phyloP scores from a whole-genome alignment of 2,888 invertebrate genomes.

The Stenodema calcarata region DNA sequence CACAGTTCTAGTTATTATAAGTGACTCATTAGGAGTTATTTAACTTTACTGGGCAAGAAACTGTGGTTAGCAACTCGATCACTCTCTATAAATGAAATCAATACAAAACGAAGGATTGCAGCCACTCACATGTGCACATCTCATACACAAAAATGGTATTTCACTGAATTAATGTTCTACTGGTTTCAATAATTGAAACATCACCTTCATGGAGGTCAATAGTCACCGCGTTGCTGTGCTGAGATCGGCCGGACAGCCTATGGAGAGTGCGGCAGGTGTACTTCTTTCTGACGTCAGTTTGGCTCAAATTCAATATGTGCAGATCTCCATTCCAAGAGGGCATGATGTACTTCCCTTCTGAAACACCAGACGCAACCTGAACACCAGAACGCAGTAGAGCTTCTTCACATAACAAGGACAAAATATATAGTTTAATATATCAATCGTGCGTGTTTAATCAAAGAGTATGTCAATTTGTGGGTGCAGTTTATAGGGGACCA shows the following conservation, averaged over 20 bases:
- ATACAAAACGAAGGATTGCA: too few relatives aligned
- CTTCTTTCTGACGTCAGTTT: slow-evolving; percentile 19
- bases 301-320: slow-evolving; percentile 43
- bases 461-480: too few relatives aligned
- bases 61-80: not conserved
- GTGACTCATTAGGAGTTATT: not conserved
- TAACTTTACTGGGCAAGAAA: not conserved
- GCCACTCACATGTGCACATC: too few relatives aligned
- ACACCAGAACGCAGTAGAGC: not conserved
- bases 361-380: not conserved
- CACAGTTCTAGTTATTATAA: not conserved
- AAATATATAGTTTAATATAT: too few relatives aligned
- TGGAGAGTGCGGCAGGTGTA: slow-evolving; percentile 46
- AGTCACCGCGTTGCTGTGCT: slow-evolving; percentile 39
- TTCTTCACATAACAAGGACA: too few relatives aligned
- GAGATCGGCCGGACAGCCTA: slow-evolving; percentile 35
- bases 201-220: slow-evolving; percentile 18
- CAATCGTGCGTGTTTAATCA: too few relatives aligned
- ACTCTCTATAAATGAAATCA: not conserved
- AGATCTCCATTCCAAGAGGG: slow-evolving; percentile 44
- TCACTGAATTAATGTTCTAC: too few relatives aligned
- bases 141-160: too few relatives aligned
- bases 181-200: too few relatives aligned
- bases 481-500: too few relatives aligned
- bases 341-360: slow-evolving; percentile 47